A percentile compares a stretch with the other conserved stretches of the same genome.
These are phyloP conservation scores for Siniperca scherzeri DNA, from an alignment of 2,797 vertebrate species.

Conservation along the genomic window DNA sequence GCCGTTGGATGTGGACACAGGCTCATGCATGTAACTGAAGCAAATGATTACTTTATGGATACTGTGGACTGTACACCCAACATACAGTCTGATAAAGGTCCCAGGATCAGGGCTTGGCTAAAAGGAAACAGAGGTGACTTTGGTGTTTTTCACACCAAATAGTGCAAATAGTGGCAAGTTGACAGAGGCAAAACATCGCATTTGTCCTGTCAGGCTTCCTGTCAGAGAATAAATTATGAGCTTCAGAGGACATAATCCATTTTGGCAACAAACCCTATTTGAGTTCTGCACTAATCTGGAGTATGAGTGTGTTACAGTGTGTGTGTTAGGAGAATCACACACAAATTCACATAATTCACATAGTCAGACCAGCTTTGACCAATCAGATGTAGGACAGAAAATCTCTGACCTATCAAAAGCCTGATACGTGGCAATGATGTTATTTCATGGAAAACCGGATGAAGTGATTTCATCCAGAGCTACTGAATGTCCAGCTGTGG, in stretches of 20 bases:
- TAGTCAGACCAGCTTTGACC: constrained; percentile 33
- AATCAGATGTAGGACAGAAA: constrained; percentile 44
- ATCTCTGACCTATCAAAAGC: constrained; percentile 50
- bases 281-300: constrained; percentile 67
- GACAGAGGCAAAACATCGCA: constrained; percentile 21
- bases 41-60: constrained; percentile 12
- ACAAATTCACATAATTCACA: constrained; percentile 29
- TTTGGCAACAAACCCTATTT: constrained; percentile 59
- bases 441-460: constrained; percentile 33
- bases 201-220: constrained; percentile 32
- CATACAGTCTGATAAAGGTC: background rate
- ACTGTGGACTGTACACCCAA: background rate
- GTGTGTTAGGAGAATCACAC: constrained; percentile 21
- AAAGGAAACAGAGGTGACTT: background rate
- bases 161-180: background rate
- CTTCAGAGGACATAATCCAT: constrained; percentile 69
- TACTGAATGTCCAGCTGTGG: background rate
- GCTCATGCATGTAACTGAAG: constrained; percentile 31
- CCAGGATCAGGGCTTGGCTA: background rate
- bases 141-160: constrained; percentile 1
- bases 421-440: constrained; percentile 3
- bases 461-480: constrained; percentile 12
- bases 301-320: constrained; percentile 24
- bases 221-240: constrained; percentile 55
- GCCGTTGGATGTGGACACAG: constrained; percentile 39